phyloP scores from a whole-genome alignment of 2,888 invertebrate species.

The Cryptocephalus moraei region DNA sequence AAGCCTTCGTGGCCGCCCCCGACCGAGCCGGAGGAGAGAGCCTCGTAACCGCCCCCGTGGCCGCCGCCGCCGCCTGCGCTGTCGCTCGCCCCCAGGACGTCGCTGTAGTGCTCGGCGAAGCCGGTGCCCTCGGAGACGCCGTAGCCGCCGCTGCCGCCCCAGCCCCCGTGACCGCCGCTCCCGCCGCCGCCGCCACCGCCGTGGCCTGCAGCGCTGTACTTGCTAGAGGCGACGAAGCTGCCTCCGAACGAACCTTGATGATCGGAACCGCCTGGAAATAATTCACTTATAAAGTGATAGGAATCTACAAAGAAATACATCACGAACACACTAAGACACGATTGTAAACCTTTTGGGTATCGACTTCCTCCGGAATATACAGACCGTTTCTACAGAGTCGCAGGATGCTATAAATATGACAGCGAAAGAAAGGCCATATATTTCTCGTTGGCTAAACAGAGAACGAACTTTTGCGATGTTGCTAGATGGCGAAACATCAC shows the following conservation, averaged over 20 bases:
- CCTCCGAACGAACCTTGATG: conserved; percentile 22
- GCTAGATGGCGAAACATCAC: too few relatives aligned
- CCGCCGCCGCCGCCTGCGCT: conserved; percentile 7
- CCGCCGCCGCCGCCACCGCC: conserved; percentile 13
- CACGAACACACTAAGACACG: too few relatives aligned
- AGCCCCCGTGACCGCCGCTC: conserved; percentile 5
- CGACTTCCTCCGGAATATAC: too few relatives aligned
- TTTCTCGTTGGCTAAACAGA: too few relatives aligned
- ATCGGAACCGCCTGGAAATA: conserved; percentile 10
- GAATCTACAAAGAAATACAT: too few relatives aligned
- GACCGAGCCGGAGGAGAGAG: not conserved
- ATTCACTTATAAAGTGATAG: too few relatives aligned
- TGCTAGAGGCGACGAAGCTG: conserved; percentile 23
- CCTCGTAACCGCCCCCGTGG: not conserved
- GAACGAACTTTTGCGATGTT: too few relatives aligned
- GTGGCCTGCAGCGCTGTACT: conserved; percentile 20
- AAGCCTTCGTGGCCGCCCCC: not conserved
- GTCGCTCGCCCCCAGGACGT: conserved; percentile 19
- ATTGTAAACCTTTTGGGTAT: too few relatives aligned
- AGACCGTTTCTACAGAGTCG: too few relatives aligned
- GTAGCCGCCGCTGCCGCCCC: conserved; percentile 11
- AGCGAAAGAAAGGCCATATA: too few relatives aligned
- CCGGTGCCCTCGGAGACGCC: conserved; percentile 17
- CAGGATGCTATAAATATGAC: too few relatives aligned
- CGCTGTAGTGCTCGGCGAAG: conserved; percentile 21